These are phyloP conservation scores for Tachysurus vachellii DNA, from an alignment of 2,113 vertebrate genomes.

Conservation along the genomic window DNA sequence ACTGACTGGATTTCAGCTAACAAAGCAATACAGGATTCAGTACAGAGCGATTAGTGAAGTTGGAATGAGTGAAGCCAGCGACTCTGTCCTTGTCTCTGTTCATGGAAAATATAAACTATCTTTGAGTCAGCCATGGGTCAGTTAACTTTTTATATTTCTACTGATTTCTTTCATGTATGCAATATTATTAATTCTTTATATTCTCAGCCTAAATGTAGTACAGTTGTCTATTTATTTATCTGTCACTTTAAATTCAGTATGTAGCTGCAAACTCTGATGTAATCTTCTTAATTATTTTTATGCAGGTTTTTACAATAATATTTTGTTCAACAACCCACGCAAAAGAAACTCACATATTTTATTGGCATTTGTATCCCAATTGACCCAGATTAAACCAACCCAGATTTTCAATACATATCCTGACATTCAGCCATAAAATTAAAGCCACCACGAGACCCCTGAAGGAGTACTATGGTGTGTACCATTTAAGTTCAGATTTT, in stretches of 20 bases:
- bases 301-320: neutral
- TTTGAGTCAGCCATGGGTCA: neutral
- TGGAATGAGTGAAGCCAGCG: constrained; percentile 37
- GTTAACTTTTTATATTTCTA: neutral
- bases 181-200: neutral
- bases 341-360: no score
- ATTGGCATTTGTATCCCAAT: no score
- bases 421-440: no score
- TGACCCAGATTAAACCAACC: neutral
- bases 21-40: neutral
- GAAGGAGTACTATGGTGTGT: no score
- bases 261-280: neutral
- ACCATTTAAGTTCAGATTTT: no score
- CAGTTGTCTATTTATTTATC: neutral
- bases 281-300: neutral
- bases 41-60: constrained; percentile 23
- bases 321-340: neutral
- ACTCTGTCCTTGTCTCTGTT: neutral
- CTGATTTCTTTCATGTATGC: neutral
- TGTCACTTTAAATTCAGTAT: neutral
- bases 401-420: neutral
- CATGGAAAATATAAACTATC: neutral
- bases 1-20: constrained; percentile 22
- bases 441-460: no score
- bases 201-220: neutral